Base-by-base conservation (phyloP, 2,797 vertebrate genomes). In the Sardinella longiceps region DNA sequence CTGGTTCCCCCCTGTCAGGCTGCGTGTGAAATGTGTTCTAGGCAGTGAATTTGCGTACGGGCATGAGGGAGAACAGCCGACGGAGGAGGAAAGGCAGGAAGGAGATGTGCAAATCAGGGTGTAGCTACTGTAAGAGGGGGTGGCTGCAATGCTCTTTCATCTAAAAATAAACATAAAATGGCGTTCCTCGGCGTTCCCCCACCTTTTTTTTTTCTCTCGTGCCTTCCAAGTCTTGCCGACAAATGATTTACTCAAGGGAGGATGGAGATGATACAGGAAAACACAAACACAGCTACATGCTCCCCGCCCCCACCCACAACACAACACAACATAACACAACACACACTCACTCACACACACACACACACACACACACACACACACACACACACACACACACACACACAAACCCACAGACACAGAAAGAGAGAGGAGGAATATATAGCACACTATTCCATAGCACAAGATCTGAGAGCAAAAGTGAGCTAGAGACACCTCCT, bases 121-220 rank as follows among this genome's bases (percentile, higher is more conserved):
- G 83, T 83, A 89, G 81, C 85, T 89, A 89, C 66, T 80, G 85
- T 85, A 86, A 87, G 89, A 86, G 81, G 70, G 60, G 37, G 88
- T 74, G 86, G 84, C 88, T 85, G 85, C 81, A 53, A 88, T 83
- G 86, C 91, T 90, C 89, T 92, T 92, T 92, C 82, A 90, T 91
- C 92, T 93, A 93, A 93, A 93, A 92, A 91, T 93, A 93, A 87
- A 86, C 84, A 83, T 85, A 74, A 87, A 89, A 87, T 81, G 70
- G 86, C 85, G 60, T 89, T 90, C 87, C 87, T 92, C 84, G 80
- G 77, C 11, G 50, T 84, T 90, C 87, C 89, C 50, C 84, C 82
- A 84, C 58, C 53, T 86, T 60, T 70, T 84, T 87, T 87, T 81
- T 82, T 43, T 80, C n/a, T 81, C 84, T 85, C 82, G 45, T 88